Evolutionary conservation across 2,797 vertebrate species (phyloP), one percentile per base, ranked within the genome.

Genomic region (Coranthus polyacanthus): DNA sequence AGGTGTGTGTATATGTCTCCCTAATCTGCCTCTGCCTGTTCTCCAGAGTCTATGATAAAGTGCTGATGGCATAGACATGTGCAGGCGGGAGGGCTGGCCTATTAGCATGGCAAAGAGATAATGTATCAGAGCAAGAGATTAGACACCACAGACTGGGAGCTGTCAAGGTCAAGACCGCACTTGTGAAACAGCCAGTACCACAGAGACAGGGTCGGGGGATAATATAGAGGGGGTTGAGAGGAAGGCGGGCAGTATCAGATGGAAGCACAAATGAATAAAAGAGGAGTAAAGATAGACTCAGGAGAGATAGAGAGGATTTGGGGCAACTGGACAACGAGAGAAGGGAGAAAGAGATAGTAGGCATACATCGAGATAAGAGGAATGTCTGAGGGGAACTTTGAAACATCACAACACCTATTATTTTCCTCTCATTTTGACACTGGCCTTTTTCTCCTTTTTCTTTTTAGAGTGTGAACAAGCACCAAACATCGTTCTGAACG

Each of bases 401-500:
- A 26, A 70, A 75, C 57, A 55, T 84, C 55, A 58, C 0, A 63
- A 17, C 29, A 68, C 50, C 50, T 70, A 29, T 61, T 56, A 26
- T 50, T 45, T 21, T 45, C 21, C 41, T 24, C 13, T n/a, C 11
- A 9, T 6, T 37, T 42, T 54, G 26, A 8, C 17, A 50, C 17
- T 67, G 3, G 38, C 42, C 8, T 56, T 15, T 43, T 21, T 67
- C 22, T 38, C 26, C 0, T 1, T 69, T 2, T 63, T 42, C 42
- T 34, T 72, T 65, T 78, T 21, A 89, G 90, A 76, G 38, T 8
- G 52, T 73, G 79, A 88, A 83, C 43, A 51, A 17, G 68, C 53
- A 21, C 94, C 96, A 59, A 93, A 79, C 56, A 88, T 99, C 61
- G 83, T 96, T 80, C 88, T 99, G 81, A 94, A 98, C 68, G 65